Percentiles rank a stretch among this genome's conserved stretches.
phyloP scores from a whole-genome alignment of 2,797 vertebrate species.

The Argyrosomus regius region DNA sequence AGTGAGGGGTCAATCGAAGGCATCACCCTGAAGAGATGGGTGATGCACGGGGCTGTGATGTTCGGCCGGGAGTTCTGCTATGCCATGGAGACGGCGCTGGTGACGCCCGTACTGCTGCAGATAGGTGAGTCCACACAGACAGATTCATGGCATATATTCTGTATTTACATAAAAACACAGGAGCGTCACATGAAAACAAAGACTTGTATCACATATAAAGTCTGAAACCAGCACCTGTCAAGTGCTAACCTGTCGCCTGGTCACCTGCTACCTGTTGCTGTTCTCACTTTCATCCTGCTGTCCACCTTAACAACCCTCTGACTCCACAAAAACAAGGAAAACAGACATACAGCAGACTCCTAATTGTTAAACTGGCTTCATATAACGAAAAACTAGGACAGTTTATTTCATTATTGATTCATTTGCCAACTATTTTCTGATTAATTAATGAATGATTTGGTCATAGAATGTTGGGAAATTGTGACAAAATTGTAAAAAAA shows the following conservation, averaged over 20 bases:
- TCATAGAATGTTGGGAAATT: too few relatives aligned
- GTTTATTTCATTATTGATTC: too few relatives aligned
- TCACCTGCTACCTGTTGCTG: not conserved
- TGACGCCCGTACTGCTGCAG: conserved; percentile 95
- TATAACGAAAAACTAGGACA: too few relatives aligned
- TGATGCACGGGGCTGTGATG: conserved; percentile 98
- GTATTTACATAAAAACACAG: not conserved
- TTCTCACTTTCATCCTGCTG: not conserved
- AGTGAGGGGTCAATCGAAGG: conserved; percentile 94
- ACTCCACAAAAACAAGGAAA: not conserved
- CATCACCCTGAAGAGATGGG: conserved; percentile 88
- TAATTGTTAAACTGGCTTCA: not conserved
- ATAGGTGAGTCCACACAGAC: conserved; percentile 86
- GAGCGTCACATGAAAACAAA: not conserved
- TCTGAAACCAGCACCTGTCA: not conserved
- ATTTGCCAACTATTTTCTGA: too few relatives aligned
- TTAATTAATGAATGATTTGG: too few relatives aligned
- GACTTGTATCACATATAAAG: not conserved
- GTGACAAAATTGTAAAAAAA: not conserved
- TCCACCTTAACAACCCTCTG: not conserved
- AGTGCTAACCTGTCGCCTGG: not conserved
- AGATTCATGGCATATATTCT: not conserved
- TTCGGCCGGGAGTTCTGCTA: conserved; percentile 98
- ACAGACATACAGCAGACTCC: not conserved
- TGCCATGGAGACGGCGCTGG: conserved; percentile 98